Conservation (phyloP, 2,113 vertebrate genomes). For the Zosterops pallidus region DNA sequence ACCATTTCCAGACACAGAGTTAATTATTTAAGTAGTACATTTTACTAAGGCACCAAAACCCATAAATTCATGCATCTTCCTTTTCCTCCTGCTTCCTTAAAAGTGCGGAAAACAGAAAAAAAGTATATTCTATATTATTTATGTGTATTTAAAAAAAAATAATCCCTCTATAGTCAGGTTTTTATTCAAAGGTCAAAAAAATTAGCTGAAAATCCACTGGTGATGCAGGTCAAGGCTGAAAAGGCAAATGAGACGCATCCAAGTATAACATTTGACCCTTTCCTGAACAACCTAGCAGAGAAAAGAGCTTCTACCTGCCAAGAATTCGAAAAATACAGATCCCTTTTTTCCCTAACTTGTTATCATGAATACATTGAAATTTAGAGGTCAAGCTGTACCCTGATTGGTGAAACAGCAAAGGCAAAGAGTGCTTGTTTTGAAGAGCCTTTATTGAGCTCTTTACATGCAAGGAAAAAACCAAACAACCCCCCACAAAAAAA, state of each 20-base stretch:
- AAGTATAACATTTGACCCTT: background rate
- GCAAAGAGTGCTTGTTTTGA: background rate
- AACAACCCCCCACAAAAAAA: background rate
- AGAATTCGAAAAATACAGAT: background rate
- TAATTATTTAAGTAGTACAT: slow-evolving; percentile 2
- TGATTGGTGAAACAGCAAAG: background rate
- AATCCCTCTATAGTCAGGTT: background rate
- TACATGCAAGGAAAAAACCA: accelerated
- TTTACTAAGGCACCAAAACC: background rate
- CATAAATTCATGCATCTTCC: background rate
- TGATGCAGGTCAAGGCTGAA: background rate
- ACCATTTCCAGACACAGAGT: background rate
- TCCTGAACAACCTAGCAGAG: background rate
- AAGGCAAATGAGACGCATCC: background rate
- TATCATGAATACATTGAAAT: background rate
- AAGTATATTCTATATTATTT: background rate
- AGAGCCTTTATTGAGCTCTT: background rate
- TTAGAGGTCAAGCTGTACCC: background rate
- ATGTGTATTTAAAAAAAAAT: background rate
- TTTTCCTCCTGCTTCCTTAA: background rate
- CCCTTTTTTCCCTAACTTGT: background rate
- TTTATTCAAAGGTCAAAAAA: background rate
- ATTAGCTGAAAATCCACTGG: background rate
- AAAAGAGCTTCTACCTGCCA: background rate
- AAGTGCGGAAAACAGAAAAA: background rate